A percentile compares a stretch with the other conserved stretches of the same genome.
phyloP scores from a whole-genome alignment of 2,113 vertebrate genomes.

The Leucopternis melanops region DNA sequence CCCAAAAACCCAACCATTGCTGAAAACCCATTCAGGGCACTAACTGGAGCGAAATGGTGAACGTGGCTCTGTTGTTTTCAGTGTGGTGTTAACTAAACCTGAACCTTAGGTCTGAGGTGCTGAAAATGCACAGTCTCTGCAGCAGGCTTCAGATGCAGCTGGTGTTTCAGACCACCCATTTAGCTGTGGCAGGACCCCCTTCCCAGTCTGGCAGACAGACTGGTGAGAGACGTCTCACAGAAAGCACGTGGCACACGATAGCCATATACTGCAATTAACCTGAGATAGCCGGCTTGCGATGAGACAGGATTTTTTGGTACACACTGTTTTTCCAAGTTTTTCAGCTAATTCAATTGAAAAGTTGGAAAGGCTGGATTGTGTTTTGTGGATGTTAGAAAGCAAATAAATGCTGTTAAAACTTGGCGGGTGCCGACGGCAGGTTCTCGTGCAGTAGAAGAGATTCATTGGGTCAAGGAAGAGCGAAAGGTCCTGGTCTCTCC shows the following conservation, averaged over 20 bases:
- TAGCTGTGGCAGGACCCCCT: neutral
- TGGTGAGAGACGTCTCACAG: rapidly evolving
- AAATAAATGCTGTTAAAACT: neutral
- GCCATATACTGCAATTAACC: rapidly evolving
- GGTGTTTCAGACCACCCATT: neutral
- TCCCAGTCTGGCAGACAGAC: neutral
- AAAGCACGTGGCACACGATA: rapidly evolving
- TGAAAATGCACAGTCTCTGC: neutral
- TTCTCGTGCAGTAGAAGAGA: neutral
- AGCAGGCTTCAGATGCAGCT: neutral
- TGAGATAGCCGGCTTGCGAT: neutral
- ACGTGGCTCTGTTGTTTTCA: neutral
- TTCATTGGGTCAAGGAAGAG: rapidly evolving
- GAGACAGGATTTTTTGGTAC: neutral
- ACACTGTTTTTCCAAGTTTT: rapidly evolving
- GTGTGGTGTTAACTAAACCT: neutral
- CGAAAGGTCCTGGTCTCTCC: neutral
- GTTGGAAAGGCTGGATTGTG: neutral
- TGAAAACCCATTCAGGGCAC: neutral
- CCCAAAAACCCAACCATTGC: neutral
- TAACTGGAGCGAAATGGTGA: neutral
- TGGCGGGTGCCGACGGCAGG: too few relatives aligned
- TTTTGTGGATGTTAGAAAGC: neutral
- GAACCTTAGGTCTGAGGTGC: neutral
- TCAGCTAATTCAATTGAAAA: neutral